Evolutionary conservation across 2,888 invertebrate genomes (phyloP), one percentile per base, ranked within the genome.

Genomic region (Apamea monoglypha): DNA sequence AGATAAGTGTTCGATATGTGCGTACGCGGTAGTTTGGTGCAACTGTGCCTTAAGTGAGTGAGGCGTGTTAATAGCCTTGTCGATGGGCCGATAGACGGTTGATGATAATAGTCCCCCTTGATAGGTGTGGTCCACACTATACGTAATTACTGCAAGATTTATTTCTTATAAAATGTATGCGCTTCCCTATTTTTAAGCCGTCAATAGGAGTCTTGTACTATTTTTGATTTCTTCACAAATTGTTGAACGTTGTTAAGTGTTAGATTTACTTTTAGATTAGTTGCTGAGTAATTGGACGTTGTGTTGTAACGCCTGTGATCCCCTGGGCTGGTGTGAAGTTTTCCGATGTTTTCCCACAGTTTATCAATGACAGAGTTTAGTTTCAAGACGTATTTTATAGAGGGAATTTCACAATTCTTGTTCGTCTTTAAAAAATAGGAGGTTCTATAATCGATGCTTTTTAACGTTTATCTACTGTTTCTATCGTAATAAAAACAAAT

Each of bases 51-150:
- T 90, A 90, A 90, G 74, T 78, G 50, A 82, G 73, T 74, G 80
- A 81, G 86, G 88, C 83, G 91, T 91, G 92, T 93, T 94, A 94
- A 94, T 94, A 91, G 92, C 89, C 88, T 89, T 91, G 92, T 91
- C 92, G 91, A 92, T 92, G 89, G 85, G 84, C 86, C 89, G 90
- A 91, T 92, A 90, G 84, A 90, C 88, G 80, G 86, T 81, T 87
- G 87, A 92, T 90, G 89, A 89, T 92, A 91, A 91, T 91, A 91
- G 88, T 44, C 82, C 86, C 83, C 85, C 78, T 82, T 89, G 88
- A 91, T 91, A 92, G 93, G 93, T 93, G 94, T 93, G 94, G 92
- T 93, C 91, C 84, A 79, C 85, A 84, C 84, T 83, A 80, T 69
- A 84, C 80, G 87, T 84, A 91, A 92, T 92, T 90, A 93, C 89